These are phyloP conservation scores for Sandelia bainsii DNA, from an alignment of 2,797 vertebrate species.

Conservation along the genomic window DNA sequence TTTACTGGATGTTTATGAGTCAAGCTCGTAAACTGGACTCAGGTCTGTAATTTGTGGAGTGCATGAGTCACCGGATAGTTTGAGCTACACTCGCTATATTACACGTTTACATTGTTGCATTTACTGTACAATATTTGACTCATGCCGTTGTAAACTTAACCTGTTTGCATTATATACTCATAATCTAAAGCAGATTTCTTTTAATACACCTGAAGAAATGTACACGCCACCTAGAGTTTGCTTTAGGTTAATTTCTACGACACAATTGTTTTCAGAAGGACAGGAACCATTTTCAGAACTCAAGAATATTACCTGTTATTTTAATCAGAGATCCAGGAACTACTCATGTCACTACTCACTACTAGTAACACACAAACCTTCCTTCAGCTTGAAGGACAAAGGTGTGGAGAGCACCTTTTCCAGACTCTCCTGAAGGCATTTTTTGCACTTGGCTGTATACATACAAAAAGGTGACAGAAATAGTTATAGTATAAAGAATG, in stretches of 20 bases:
- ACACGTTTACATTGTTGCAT: conserved; percentile 13
- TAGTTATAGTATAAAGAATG: too few species aligned
- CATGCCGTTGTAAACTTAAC: not conserved
- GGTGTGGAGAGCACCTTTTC: too few species aligned
- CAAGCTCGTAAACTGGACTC: conserved; percentile 18
- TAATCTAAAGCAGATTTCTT: not conserved
- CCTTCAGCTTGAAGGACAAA: too few species aligned
- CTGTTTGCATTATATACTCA: conserved; percentile 14
- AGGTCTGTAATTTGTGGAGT: conserved; percentile 35
- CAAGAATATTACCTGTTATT: not conserved
- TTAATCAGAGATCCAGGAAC: too few species aligned
- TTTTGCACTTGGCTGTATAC: too few species aligned
- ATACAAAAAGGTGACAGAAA: too few species aligned
- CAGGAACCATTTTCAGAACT: not conserved
- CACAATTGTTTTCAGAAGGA: not conserved
- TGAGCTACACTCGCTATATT: not conserved
- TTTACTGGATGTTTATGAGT: conserved; percentile 43
- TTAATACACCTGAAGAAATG: not conserved
- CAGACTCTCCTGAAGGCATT: too few species aligned
- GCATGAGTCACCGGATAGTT: conserved; percentile 12
- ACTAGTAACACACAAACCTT: too few species aligned
- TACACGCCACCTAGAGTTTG: not conserved
- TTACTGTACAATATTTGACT: not conserved
- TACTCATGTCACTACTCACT: too few species aligned
- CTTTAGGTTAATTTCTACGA: not conserved